Conservation (phyloP, 35 echinoderm and acorn worm species). For the Ptychodera flava region DNA sequence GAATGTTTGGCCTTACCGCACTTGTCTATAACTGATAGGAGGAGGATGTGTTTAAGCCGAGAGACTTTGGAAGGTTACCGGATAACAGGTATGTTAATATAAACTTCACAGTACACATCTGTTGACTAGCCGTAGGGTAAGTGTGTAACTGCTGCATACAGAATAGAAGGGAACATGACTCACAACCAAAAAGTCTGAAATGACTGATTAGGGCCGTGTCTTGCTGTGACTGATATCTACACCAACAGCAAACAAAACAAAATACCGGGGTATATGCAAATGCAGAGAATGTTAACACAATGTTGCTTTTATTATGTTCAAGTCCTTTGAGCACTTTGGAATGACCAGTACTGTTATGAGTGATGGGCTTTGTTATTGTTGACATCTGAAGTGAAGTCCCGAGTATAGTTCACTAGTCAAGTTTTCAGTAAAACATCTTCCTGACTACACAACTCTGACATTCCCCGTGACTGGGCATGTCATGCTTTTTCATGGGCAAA, state of each 20-base stretch:
- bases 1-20: background rate
- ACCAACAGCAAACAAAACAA: too few species aligned
- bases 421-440: background rate
- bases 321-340: too few species aligned
- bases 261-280: too few species aligned
- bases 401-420: background rate
- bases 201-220: too few species aligned
- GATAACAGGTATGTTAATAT: slow-evolving; percentile 40
- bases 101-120: too few species aligned
- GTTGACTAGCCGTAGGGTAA: too few species aligned
- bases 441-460: background rate
- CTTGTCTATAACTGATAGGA: background rate
- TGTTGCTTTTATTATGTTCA: background rate
- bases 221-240: background rate
- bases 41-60: slow-evolving; percentile 36
- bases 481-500: background rate
- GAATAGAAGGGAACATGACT: too few species aligned
- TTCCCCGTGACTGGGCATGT: too few species aligned
- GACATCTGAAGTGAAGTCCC: background rate
- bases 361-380: background rate
- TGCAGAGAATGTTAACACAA: background rate
- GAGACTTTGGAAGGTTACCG: slow-evolving; percentile 34
- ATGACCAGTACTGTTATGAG: background rate
- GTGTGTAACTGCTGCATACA: too few species aligned
- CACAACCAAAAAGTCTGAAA: too few species aligned